A percentile compares a stretch with the other conserved stretches of the same genome.
Conservation (phyloP, 2,797 vertebrate species). For the Characodon lateralis region DNA sequence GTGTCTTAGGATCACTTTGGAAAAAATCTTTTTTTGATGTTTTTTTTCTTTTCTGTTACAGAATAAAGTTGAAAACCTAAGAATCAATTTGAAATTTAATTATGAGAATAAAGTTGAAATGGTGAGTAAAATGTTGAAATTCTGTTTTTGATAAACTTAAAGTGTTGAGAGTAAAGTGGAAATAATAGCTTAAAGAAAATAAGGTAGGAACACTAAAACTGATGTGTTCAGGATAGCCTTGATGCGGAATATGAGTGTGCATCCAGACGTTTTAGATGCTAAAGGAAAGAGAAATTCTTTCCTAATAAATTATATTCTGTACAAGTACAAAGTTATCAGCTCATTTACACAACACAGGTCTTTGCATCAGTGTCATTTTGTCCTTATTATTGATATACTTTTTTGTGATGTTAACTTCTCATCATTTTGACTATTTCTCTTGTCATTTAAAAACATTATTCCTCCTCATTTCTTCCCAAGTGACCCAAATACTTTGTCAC, state of each 20-base stretch:
- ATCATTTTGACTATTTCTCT: too few species aligned
- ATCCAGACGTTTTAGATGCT: background rate
- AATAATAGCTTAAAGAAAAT: too few species aligned
- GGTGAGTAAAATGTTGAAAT: background rate
- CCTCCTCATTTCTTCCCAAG: too few species aligned
- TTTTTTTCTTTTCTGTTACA: background rate
- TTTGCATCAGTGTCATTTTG: background rate
- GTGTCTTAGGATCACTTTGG: too few species aligned
- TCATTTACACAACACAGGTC: background rate
- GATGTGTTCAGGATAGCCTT: background rate
- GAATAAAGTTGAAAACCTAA: too few species aligned
- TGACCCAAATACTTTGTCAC: too few species aligned
- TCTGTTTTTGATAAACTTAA: background rate
- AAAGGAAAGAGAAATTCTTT: background rate
- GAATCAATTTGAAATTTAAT: too few species aligned
- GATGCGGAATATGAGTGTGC: background rate
- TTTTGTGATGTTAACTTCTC: too few species aligned
- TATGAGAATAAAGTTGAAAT: too few species aligned
- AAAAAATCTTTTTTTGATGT: background rate
- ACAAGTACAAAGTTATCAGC: background rate
- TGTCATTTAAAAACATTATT: too few species aligned
- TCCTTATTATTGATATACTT: too few species aligned
- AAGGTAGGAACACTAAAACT: too few species aligned
- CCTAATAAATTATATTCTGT: background rate
- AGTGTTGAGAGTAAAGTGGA: background rate